These are phyloP conservation scores for Aphidius gifuensis DNA, from an alignment of 1,140 invertebrate species.

Conservation along the genomic window DNA sequence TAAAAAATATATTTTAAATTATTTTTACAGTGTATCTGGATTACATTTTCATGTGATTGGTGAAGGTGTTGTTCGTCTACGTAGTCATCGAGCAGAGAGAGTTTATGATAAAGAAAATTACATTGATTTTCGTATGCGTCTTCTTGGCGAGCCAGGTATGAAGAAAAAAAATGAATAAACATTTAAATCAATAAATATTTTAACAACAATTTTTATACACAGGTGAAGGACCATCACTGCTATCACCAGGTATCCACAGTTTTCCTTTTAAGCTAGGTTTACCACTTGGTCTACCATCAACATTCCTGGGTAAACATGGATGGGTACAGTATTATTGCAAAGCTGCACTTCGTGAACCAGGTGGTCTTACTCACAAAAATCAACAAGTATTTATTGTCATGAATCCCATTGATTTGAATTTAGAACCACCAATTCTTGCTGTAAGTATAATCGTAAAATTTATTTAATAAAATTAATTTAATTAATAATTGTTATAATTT, in stretches of 20 bases:
- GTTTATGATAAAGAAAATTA: constrained; percentile 91
- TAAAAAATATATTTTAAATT: not conserved
- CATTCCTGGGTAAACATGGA: constrained; percentile 89
- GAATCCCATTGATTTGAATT: constrained; percentile 91
- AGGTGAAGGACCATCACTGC: constrained; percentile 75
- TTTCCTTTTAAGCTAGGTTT: constrained; percentile 92
- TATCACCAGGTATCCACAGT: constrained; percentile 93
- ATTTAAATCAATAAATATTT: not conserved
- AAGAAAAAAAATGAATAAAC: constrained; percentile 19
- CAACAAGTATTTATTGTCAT: constrained; percentile 96
- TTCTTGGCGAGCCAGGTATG: constrained; percentile 84
- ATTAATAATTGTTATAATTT: constrained; percentile 3
- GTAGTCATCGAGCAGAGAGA: constrained; percentile 75
- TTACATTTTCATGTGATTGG: constrained; percentile 92
- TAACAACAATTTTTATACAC: constrained; percentile 27
- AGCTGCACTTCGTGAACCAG: constrained; percentile 83
- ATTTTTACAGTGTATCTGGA: constrained; percentile 59
- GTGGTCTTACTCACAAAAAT: constrained; percentile 89
- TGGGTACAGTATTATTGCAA: constrained; percentile 96
- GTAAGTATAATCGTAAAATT: constrained; percentile 62
- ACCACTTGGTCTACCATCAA: constrained; percentile 85
- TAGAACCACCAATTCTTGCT: constrained; percentile 82
- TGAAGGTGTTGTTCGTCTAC: constrained; percentile 82
- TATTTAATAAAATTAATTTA: not conserved
- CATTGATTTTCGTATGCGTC: constrained; percentile 90